These are phyloP conservation scores for Cossypha niveicapilla DNA, from an alignment of 2,797 vertebrate species.

Conservation along the genomic window DNA sequence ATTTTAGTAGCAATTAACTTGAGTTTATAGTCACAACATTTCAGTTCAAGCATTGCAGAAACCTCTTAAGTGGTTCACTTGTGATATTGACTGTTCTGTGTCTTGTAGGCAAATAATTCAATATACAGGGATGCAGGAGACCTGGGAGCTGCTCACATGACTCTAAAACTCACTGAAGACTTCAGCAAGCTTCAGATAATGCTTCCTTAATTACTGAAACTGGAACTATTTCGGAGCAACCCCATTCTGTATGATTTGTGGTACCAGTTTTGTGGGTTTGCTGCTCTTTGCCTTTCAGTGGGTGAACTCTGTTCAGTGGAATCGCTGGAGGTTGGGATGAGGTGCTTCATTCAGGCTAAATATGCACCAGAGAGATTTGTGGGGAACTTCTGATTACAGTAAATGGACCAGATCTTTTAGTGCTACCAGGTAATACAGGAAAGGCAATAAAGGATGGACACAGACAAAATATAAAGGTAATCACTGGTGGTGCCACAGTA, in stretches of 20 bases:
- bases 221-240: constrained; percentile 50
- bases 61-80: neutral
- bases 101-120: constrained; percentile 10
- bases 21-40: neutral
- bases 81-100: neutral
- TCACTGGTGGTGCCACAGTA: neutral
- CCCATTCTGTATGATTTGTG: constrained; percentile 50
- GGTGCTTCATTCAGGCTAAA: constrained; percentile 37
- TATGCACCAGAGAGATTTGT: constrained; percentile 15
- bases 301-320: neutral
- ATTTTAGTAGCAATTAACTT: neutral
- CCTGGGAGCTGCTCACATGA: neutral
- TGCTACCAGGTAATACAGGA: neutral
- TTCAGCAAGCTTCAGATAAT: neutral
- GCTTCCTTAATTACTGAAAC: constrained; percentile 3
- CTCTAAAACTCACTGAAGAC: neutral
- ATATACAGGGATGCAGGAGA: neutral
- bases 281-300: constrained; percentile 29
- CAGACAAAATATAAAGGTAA: neutral
- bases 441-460: constrained; percentile 14
- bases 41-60: neutral
- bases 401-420: constrained; percentile 45
- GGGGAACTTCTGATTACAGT: constrained; percentile 30
- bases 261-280: neutral
- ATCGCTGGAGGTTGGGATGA: constrained; percentile 12